Base-by-base conservation (phyloP, 2,113 vertebrate species). In the Aspidoscelis tigris region DNA sequence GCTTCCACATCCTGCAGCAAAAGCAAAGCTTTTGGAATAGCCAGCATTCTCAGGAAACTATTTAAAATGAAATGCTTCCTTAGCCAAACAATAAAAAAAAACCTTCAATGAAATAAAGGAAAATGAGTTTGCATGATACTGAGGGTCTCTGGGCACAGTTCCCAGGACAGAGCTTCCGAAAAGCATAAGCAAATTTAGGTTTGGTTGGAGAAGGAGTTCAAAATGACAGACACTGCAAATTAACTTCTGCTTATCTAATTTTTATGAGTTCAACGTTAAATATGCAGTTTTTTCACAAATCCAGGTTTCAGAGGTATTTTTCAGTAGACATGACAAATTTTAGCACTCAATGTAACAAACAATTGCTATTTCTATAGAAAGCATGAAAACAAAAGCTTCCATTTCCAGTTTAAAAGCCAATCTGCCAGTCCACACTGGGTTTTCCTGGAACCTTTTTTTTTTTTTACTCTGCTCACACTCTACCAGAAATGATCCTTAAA, bases 21-120 rank as follows among this genome's bases (percentile, higher is more conserved):
- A 87, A 87, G 61, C 89, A 0, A 44, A 6, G 43, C 16, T 69
- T 80, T 86, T 7, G 76, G 84, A 72, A 79, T 80, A 44, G 80
- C 70, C 0, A 85, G 71, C 0, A 33, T 78, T 70, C 64, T 21
- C 50, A 89, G 94, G 94, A 95, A 94, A 92, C 88, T 92, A 90
- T 94, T 90, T 88, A 93, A 82, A 93, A 88, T 80, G 84, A 89
- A 94, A 90, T 92, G 87, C 87, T 95, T 95, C 94, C 94, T 93
- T 94, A 91, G 84, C 79, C 88, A 94, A 95, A 95, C 94, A 95
- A 95, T 92, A 88, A 88, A 92, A 87, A 84, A 61, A 86, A 87
- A 43, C 53, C 58, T 61, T 61, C 58, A 74, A 78, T 74, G 0
- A 44, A 72, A 76, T 86, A 73, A 73, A 82, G 84, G 65, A 80